These are phyloP conservation scores for Cantharis rufa DNA, from an alignment of 2,888 invertebrate genomes.

Conservation along the genomic window DNA sequence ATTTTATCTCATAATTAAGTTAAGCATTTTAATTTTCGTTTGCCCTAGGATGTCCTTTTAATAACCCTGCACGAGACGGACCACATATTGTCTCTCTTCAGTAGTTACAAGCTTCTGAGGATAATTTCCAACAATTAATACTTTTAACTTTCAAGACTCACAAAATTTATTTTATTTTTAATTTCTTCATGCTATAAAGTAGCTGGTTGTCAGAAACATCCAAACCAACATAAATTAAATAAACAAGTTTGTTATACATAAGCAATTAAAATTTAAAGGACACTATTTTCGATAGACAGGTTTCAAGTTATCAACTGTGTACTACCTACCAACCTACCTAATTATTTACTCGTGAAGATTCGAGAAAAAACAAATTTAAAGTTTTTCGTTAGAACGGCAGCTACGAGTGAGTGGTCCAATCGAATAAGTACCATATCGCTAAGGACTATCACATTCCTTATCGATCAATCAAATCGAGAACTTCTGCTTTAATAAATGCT, in stretches of 20 bases:
- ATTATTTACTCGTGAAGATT: not conserved
- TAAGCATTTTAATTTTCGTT: not conserved
- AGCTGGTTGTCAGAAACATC: not conserved
- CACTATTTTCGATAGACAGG: not conserved
- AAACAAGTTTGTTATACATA: not conserved
- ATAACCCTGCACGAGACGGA: slow-evolving; percentile 13
- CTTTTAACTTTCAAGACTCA: not conserved
- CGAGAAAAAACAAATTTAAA: not conserved
- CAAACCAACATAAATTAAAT: not conserved
- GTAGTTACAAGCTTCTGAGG: slow-evolving; percentile 14
- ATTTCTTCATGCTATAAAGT: not conserved
- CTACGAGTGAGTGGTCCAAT: not conserved
- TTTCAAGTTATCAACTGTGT: not conserved
- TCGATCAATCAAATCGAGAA: not conserved
- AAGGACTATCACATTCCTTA: not conserved
- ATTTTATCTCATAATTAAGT: slow-evolving; percentile 16
- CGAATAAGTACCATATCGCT: not conserved
- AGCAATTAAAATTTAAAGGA: not conserved
- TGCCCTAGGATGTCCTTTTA: slow-evolving; percentile 7
- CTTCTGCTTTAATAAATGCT: not conserved
- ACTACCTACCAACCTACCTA: not conserved
- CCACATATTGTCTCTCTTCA: slow-evolving; percentile 7
- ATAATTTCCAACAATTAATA: not conserved
- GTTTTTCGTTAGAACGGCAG: not conserved
- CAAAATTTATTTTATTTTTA: not conserved